phyloP scores from a whole-genome alignment of 2,888 invertebrate species.

The Strigamia crassipes region DNA sequence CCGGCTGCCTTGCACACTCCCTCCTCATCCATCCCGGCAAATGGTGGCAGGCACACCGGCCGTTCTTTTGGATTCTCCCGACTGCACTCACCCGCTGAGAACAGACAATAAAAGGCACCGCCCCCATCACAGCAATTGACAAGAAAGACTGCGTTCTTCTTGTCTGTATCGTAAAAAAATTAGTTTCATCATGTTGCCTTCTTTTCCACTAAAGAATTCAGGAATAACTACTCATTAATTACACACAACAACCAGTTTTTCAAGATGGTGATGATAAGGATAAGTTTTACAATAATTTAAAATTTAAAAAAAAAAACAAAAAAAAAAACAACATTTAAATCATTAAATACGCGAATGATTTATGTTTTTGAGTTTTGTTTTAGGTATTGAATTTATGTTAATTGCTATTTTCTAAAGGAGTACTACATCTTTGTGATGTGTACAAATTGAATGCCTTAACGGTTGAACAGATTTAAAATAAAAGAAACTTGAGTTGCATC shows the following conservation, averaged over 20 bases:
- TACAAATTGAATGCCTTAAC: slow-evolving; percentile 32
- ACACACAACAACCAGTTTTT: neutral
- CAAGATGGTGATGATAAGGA: neutral
- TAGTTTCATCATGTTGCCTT: slow-evolving; percentile 38
- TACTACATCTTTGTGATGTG: neutral
- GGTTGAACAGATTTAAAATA: slow-evolving; percentile 40
- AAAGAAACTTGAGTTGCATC: slow-evolving; percentile 28
- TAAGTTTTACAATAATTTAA: neutral
- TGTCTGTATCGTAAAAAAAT: slow-evolving; percentile 42
- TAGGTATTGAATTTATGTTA: neutral
- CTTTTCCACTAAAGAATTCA: neutral
- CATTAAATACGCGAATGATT: neutral
- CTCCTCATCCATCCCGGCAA: slow-evolving; percentile 42
- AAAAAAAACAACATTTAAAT: neutral
- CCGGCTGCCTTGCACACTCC: slow-evolving; percentile 43
- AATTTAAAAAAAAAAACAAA: neutral
- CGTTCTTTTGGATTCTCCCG: slow-evolving; percentile 19
- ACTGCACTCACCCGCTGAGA: slow-evolving; percentile 37
- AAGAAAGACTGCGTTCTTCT: slow-evolving; percentile 37
- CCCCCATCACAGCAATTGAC: slow-evolving; percentile 37
- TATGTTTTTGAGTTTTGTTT: neutral
- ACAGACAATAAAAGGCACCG: slow-evolving; percentile 42
- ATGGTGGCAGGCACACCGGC: slow-evolving; percentile 42
- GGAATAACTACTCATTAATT: slow-evolving; percentile 12
- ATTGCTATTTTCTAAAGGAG: neutral